Evolutionary conservation across 2,797 vertebrate species (phyloP), one percentile per base, ranked within the genome.

Genomic region (Pitangus sulphuratus): DNA sequence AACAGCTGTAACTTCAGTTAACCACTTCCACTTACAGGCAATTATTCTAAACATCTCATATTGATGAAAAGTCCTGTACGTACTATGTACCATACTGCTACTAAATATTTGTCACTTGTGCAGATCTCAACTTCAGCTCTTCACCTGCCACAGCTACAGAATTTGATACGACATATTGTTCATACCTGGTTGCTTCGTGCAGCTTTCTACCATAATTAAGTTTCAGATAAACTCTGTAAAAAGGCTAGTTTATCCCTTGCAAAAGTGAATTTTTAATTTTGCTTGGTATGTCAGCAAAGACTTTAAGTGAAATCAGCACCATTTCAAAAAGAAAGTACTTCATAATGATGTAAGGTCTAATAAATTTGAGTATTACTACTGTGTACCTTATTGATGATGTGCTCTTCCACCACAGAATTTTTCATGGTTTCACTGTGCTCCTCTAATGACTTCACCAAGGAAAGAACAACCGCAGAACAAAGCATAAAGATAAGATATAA

Each of bases 351-450:
- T 35, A 53, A 2, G 1, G 3, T 66, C 50, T 79, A 80, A 85
- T 81, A 87, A 93, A 91, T 85, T 92, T 95, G 95, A 98, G 96
- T 96, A 96, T 95, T 93, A 97, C 91, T 80, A 87, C 84, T 96
- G 82, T 97, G 97, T 99, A 99, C 99, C 99, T 99, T 99, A 97
- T 97, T 97, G 97, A 96, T 61, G 98, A 98, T 97, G 64, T 98
- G 96, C 82, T 99, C 98, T 95, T 99, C 99, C 98, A 96, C 96
- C 96, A 98, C 97, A 97, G 98, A 98, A 98, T 96, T 98, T 99
- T 98, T 99, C 98, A 98, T 96, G 98, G 92, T 97, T 98, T 99
- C 99, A 98, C 77, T 98, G 98, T 97, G 98, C 96, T 99, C 99
- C 97, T 98, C 98, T 97, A 98, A 96, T 91, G 97, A 99, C 99